Evolutionary conservation across 2,888 invertebrate species (phyloP), one percentile per base, ranked within the genome.

Genomic region (Andrena hattorfiana): DNA sequence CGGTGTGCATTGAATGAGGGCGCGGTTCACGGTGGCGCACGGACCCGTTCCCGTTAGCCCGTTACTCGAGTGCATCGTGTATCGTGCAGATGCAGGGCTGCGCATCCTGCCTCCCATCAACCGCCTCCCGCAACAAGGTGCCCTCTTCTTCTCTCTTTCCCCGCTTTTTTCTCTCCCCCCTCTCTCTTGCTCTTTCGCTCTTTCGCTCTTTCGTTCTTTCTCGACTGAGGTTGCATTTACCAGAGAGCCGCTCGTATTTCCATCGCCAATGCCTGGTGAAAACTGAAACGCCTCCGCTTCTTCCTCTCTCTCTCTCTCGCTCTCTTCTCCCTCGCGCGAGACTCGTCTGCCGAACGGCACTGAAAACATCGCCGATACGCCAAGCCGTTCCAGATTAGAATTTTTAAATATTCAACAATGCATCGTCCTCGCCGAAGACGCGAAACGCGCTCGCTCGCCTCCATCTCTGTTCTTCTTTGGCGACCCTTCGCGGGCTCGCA

Each of bases 331-430:
- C 23, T 26, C 35, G 30, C 35, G 23, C 59, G 68, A 63, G 70
- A 64, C 59, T 60, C 59, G 54, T 23, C 56, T 80, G 67, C 63
- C 75, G 76, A 84, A 83, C 87, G 85, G 77, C 70, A 77, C 71
- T 60, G 77, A 42, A 81, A 87, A 77, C 80, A 73, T 77, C 77
- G 76, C 42, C 72, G 75, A 81, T 78, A 68, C 81, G 56, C 30
- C 77, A 35, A 66, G 77, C 64, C 68, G 59, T 82, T 64, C 49
- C 76, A 64, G 76, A 85, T 86, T 85, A 86, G 83, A 87, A 87
- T 87, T 87, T 87, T 87, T 86, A 87, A 87, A 87, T 87, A 87
- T 87, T 87, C 86, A 87, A 87, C 86, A 71, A 51, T 30, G 66
- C 82, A 56, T 74, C 83, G 81, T 70, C 51, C 64, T 23, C 60